phyloP scores from a whole-genome alignment of 2,888 invertebrate genomes.

The Xestia c-nigrum region DNA sequence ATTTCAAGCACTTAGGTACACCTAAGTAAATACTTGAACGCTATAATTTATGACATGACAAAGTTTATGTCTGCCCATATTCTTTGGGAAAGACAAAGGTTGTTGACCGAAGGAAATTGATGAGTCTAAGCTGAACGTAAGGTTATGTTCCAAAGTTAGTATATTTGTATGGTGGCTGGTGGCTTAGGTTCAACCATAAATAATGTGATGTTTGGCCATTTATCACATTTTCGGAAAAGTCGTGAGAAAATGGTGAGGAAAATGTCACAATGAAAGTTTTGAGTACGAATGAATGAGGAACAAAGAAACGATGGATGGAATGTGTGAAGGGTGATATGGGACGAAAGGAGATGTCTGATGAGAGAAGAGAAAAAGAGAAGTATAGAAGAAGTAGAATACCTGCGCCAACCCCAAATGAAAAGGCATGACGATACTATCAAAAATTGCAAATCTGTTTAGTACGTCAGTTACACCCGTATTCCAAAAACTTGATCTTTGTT shows the following conservation, averaged over 20 bases:
- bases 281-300: too few relatives aligned
- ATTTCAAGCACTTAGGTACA: neutral
- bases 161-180: slow-evolving; percentile 3
- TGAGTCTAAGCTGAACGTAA: slow-evolving; percentile 24
- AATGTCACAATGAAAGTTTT: too few relatives aligned
- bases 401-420: too few relatives aligned
- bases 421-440: too few relatives aligned
- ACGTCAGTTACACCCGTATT: too few relatives aligned
- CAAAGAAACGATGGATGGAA: too few relatives aligned
- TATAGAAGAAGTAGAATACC: too few relatives aligned
- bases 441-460: too few relatives aligned
- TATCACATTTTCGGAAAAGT: slow-evolving; percentile 17
- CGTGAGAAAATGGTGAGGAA: neutral
- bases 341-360: too few relatives aligned
- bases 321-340: too few relatives aligned
- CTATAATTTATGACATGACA: slow-evolving; percentile 37
- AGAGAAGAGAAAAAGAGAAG: too few relatives aligned
- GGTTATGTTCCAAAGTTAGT: slow-evolving; percentile 9
- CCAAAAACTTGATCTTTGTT: too few relatives aligned
- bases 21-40: slow-evolving; percentile 7
- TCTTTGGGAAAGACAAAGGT: slow-evolving; percentile 33
- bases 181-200: slow-evolving; percentile 1
- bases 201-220: neutral
- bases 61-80: slow-evolving; percentile 38
- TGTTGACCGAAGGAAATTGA: slow-evolving; percentile 45